phyloP scores from a whole-genome alignment of 1,140 invertebrate genomes.

The Andricus grossulariae region DNA sequence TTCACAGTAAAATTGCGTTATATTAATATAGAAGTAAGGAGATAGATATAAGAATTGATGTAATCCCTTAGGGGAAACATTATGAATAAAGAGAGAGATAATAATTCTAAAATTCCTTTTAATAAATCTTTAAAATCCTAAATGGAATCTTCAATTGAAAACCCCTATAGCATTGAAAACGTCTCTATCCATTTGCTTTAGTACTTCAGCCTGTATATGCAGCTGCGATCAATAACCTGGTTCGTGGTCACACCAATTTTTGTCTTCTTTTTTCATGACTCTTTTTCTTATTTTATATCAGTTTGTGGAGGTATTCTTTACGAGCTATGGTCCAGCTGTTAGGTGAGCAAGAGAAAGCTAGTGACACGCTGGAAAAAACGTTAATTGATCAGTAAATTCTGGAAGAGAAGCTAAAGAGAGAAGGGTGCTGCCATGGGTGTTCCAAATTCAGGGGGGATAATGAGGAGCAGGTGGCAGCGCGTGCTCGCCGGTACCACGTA shows the following conservation, averaged over 20 bases:
- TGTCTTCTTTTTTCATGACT: neutral
- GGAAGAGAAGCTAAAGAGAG: slow-evolving; percentile 37
- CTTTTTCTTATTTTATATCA: neutral
- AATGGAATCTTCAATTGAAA: too few relatives aligned
- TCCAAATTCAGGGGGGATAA: slow-evolving; percentile 54
- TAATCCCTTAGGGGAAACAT: too few relatives aligned
- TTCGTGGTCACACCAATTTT: slow-evolving; percentile 23
- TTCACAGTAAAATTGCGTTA: too few relatives aligned
- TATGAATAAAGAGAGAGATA: too few relatives aligned
- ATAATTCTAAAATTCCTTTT: too few relatives aligned
- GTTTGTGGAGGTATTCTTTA: neutral
- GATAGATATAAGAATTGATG: too few relatives aligned
- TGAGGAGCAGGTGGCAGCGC: slow-evolving; percentile 65
- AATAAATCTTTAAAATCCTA: too few relatives aligned
- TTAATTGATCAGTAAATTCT: slow-evolving; percentile 20
- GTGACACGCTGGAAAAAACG: slow-evolving; percentile 42
- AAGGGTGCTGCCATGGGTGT: slow-evolving; percentile 43
- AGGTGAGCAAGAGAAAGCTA: slow-evolving; percentile 6
- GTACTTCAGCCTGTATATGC: slow-evolving; percentile 1
- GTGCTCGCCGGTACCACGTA: slow-evolving; percentile 57
- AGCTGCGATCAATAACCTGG: slow-evolving; percentile 26
- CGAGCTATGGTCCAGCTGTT: neutral
- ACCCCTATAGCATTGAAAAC: neutral
- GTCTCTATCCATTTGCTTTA: neutral
- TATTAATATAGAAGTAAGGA: too few relatives aligned